Evolutionary conservation across 2,113 vertebrate genomes (phyloP).

Genomic region (Oryzias melastigma): DNA sequence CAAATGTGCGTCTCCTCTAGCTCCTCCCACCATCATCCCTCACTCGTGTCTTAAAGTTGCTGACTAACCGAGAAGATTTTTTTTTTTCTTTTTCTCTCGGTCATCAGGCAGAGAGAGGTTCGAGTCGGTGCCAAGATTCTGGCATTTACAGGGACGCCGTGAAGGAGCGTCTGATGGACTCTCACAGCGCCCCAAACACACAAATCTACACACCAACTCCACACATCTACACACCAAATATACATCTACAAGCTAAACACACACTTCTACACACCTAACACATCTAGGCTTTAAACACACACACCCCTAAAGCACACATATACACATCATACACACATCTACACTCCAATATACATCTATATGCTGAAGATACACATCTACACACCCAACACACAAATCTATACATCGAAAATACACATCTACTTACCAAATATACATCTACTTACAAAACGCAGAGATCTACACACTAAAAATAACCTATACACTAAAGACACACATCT

Average conservation of each 20-base stretch:
- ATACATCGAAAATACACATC: too few species aligned
- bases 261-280: not conserved
- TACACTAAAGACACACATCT: too few species aligned
- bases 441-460: too few species aligned
- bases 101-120: slow-evolving; percentile 13
- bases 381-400: too few species aligned
- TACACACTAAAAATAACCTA: too few species aligned
- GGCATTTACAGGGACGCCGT: slow-evolving; percentile 51
- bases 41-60: slow-evolving; percentile 16
- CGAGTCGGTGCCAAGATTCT: slow-evolving; percentile 28
- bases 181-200: not conserved
- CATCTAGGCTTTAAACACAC: not conserved
- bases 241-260: not conserved
- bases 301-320: not conserved
- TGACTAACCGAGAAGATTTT: slow-evolving; percentile 20
- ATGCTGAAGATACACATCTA: too few species aligned
- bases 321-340: too few species aligned
- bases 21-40: slow-evolving; percentile 10
- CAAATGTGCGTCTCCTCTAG: not conserved
- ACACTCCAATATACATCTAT: too few species aligned
- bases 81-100: slow-evolving; percentile 31
- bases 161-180: slow-evolving; percentile 21
- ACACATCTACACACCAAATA: slow-evolving; percentile 3
- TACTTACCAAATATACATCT: too few species aligned
- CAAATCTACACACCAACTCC: not conserved